Evolutionary conservation across 2,113 vertebrate genomes (phyloP), one percentile per base, ranked within the genome.

Genomic region (Xenopus borealis): DNA sequence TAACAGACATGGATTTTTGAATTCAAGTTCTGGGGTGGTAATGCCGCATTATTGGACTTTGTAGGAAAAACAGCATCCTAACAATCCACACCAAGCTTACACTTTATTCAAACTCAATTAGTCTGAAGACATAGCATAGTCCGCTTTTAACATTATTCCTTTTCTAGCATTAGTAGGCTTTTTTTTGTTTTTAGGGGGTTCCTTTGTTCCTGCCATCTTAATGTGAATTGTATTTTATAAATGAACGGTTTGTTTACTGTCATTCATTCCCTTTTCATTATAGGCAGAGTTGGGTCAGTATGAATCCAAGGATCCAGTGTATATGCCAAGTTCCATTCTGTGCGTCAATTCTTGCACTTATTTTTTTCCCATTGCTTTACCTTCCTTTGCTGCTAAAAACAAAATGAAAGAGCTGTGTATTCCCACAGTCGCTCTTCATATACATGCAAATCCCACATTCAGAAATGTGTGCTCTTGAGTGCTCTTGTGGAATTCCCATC

Each of bases 381-480:
- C 14, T 55, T 55, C 2, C 16, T 55, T n/a, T n/a, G 13, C 17
- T 2, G 14, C 14, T 0, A 2, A 55, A 55, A 55, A 55, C 12
- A 50, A 7, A 55, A 55, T 55, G 53, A 16, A 55, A 18, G 53
- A 55, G 14, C 53, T n/a, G 14, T 3, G 14, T 55, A 55, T 55
- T 66, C 63, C 40, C 40, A 46, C 40, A 23, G 40, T 66, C 63
- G 12, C n/a, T 66, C 44, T 66, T 17, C 17, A 45, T 8, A 66
- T 66, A 66, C 40, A 66, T 66, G 40, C 17, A 66, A 64, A 66
- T 63, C 14, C 30, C 7, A 45, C 33, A 10, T 19, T 66, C 10
- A 27, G 30, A 46, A 66, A 27, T 44, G 12, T 27, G 23, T 27
- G 30, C 62, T 64, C 19, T 33, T 10, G 27, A 64, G 62, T 46